Conservation (phyloP, 2,888 invertebrate genomes). For the Eupithecia vulgata region DNA sequence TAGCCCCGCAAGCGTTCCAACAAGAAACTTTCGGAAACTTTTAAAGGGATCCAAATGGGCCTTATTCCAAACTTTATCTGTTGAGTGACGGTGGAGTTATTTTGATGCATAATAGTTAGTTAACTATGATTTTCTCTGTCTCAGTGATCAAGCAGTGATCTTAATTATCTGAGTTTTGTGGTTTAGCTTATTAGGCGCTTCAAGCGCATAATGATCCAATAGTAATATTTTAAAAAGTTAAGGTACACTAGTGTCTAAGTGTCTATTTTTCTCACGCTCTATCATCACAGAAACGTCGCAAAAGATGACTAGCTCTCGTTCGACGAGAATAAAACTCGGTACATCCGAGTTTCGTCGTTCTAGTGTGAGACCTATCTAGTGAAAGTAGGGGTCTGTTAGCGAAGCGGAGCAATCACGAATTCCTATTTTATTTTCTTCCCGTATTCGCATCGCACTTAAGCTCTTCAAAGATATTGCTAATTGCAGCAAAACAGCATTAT, state of each 20-base stretch:
- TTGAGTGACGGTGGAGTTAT: slow-evolving; percentile 33
- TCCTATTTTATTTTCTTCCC: slow-evolving; percentile 3
- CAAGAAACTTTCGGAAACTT: slow-evolving; percentile 72
- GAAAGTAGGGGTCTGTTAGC: not conserved
- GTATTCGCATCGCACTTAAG: slow-evolving; percentile 19
- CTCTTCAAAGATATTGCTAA: slow-evolving; percentile 47
- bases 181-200: not conserved
- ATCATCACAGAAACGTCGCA: too few relatives aligned
- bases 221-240: too few relatives aligned
- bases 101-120: slow-evolving; percentile 33
- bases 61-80: slow-evolving; percentile 64
- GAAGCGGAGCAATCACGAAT: not conserved
- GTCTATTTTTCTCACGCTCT: too few relatives aligned
- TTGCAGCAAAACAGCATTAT: slow-evolving; percentile 49
- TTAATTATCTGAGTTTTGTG: not conserved
- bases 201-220: not conserved
- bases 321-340: not conserved
- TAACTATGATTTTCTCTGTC: not conserved
- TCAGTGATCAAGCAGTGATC: not conserved
- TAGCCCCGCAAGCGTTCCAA: slow-evolving; percentile 70
- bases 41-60: slow-evolving; percentile 72
- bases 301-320: not conserved
- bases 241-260: too few relatives aligned
- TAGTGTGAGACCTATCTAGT: too few relatives aligned
- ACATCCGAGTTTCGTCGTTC: too few relatives aligned